Base-by-base conservation (phyloP, 2,888 invertebrate species). In the Hybos culiciformis region DNA sequence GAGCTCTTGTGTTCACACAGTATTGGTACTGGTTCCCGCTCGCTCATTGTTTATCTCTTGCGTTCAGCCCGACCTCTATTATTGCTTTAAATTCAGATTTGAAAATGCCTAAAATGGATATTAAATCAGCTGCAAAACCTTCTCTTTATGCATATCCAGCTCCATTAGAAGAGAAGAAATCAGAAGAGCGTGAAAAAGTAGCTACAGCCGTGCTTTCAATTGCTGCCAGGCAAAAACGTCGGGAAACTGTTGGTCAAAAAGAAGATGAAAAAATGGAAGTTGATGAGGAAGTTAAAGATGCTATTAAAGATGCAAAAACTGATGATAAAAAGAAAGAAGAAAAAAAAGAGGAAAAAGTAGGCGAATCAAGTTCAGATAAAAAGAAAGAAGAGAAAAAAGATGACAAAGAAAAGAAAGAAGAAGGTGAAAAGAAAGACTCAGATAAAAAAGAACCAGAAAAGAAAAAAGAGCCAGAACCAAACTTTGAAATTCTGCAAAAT, bases 1-100 rank as follows among this genome's bases (percentile, higher is more conserved):
- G 98, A 20, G 85, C 93, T 70, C 70, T 98, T 42, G 88, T 97
- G 1, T 98, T 97, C 66, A 92, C 93, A 1, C 98, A 99, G 66
- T 96, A 96, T 66, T 99, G 98, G 98, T 99, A 96, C 68, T 99
- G 98, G 98, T 99, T 94, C 77, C 97, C 98, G 1, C 71, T 98
- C 51, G 85, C 93, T 1, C 93, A 96, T 63, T 96, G 96, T 57
- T 71, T 98, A 43, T 90, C 93, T 1, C 70, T 98, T 48, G 91
- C 97, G 5, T 97, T 98, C 62, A 88, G 90, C 2, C 97, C 98
- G 2, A 96, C 97, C 3, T 91, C 90, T 57, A 67, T 98, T 26
- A 92, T 99, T 59, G 92, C 84, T 2, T 77, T 98, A 15, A 99
- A 98, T 63, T 80, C 84, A 0, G 87, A 94, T 55, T 73, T 98